Base-by-base conservation (phyloP, 2,797 vertebrate species). In the Helicolenus hilgendorfi region DNA sequence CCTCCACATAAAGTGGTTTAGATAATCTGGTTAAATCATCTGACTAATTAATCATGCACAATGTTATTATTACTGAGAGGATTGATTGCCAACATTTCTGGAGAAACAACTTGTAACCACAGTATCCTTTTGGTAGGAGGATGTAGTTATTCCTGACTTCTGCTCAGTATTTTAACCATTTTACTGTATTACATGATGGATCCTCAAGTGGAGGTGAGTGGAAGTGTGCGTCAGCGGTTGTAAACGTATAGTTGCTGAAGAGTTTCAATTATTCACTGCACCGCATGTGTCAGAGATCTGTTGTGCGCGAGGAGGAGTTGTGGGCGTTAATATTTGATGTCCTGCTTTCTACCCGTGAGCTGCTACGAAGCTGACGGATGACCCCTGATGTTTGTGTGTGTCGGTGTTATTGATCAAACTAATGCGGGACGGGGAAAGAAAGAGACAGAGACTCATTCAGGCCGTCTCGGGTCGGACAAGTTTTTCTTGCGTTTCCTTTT, bases 271-370 rank as follows among this genome's bases (percentile, higher is more conserved):
- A 95, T 94, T 93, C 84, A 94, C 89, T 26, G 27, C 71, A 15
- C 53, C 31, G 56, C 78, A 81, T 77, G 89, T 85, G 85, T 94
- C 93, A 89, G 84, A 86, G 86, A 81, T 83, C 26, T 83, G 86
- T 31, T 84, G 55, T 71, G 68, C 1, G 20, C 73, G 3, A 72
- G 80, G 59, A 83, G 71, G 89, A 84, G 71, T 79, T 67, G 89
- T 82, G 72, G 85, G 86, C 31, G 76, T 96, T 89, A 94, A 96
- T 95, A 96, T 95, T 95, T 93, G 90, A 96, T 92, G 79, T 59
- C 83, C 88, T 89, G 49, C 79, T 84, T 90, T 94, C 92, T 87
- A 53, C 85, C 79, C 73, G 72, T 59, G 79, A 87, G 77, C 85
- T 26, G 80, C 29, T 74, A 24, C 35, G 13, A 64, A 63, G 89